These are phyloP conservation scores for Platysternon megacephalum DNA, from an alignment of 2,113 vertebrate genomes.

Conservation along the genomic window DNA sequence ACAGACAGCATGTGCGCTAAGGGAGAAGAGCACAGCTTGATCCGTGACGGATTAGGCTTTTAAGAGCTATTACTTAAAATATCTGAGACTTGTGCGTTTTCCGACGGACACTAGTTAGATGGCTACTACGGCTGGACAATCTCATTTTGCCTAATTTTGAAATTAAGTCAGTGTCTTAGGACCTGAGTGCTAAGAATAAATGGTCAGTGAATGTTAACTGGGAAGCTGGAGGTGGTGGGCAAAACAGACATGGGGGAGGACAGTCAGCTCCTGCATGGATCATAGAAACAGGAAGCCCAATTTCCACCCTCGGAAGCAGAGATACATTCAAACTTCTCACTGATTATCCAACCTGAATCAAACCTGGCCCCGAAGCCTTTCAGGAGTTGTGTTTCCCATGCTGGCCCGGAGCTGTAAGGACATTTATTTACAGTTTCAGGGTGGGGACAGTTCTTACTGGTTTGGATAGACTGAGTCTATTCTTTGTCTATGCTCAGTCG, in stretches of 20 bases:
- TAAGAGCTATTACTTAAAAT: too few species aligned
- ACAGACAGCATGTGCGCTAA: too few species aligned
- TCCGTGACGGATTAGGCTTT: too few species aligned
- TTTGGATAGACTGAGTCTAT: neutral
- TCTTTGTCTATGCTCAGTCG: neutral
- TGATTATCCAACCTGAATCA: slow-evolving; percentile 19
- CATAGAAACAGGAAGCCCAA: slow-evolving; percentile 48
- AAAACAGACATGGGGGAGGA: slow-evolving; percentile 10
- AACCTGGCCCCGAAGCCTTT: neutral
- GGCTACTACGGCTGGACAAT: neutral
- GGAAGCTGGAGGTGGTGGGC: slow-evolving; percentile 65
- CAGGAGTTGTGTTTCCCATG: slow-evolving; percentile 1
- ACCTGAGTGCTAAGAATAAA: neutral
- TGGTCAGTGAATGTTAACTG: too few species aligned
- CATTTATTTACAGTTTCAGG: neutral
- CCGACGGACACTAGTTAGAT: too few species aligned
- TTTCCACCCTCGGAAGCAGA: slow-evolving; percentile 12
- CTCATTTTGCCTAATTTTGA: neutral
- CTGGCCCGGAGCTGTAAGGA: neutral
- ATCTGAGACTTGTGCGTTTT: too few species aligned
- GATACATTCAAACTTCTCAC: slow-evolving; percentile 52
- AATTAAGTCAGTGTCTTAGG: neutral
- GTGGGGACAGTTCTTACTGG: slow-evolving; percentile 7
- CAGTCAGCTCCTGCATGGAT: slow-evolving; percentile 49
- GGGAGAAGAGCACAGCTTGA: too few species aligned